Evolutionary conservation across 2,888 invertebrate species (phyloP), one percentile per base, ranked within the genome.

Genomic region (Cecidostiba fungosa): DNA sequence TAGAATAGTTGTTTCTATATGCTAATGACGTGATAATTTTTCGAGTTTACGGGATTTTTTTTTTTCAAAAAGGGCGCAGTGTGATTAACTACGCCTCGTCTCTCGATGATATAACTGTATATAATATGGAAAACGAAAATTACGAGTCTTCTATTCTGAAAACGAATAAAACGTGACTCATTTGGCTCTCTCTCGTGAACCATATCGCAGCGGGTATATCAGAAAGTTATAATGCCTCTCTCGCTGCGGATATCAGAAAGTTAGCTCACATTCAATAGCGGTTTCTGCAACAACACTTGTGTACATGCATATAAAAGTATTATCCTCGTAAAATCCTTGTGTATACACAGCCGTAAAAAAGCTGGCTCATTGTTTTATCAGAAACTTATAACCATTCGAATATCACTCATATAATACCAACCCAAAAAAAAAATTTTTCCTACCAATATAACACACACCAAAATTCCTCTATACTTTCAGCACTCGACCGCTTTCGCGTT

Each of bases 121-220:
- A 66, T 73, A 0, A 16, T n/a, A 50, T 69, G 50, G n/a, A 54
- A 81, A 73, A 14, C 23, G 50, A 73, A 82, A 82, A 32, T 39
- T 29, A 82, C 26, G 39, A 54, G 76, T 14, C 26, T 19, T 66
- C 32, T 26, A 59, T 50, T 43, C 1, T 66, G n/a, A 50, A 76
- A 84, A 76, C n/a, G 36, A 82, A 85, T 85, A 70, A 78, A 83
- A 80, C 50, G 59, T 79, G 82, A 70, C 76, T 82, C 62, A 76
- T 80, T 77, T 74, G n/a, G 70, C 39, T 36, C 36, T 36, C 26
- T 39, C 50, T 77, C 50, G 32, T 10, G 62, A 80, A 23, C 69
- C 32, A 32, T 81, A 77, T 77, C 81, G 29, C 70, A 59, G 59
- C 14, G 59, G 72, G n/a, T 54, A 19, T 79, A 84, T 84, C 47